Percentiles rank a stretch among this genome's conserved stretches.
These are phyloP conservation scores for Trissolcus basalis DNA, from an alignment of 1,140 invertebrate species.

Conservation along the genomic window DNA sequence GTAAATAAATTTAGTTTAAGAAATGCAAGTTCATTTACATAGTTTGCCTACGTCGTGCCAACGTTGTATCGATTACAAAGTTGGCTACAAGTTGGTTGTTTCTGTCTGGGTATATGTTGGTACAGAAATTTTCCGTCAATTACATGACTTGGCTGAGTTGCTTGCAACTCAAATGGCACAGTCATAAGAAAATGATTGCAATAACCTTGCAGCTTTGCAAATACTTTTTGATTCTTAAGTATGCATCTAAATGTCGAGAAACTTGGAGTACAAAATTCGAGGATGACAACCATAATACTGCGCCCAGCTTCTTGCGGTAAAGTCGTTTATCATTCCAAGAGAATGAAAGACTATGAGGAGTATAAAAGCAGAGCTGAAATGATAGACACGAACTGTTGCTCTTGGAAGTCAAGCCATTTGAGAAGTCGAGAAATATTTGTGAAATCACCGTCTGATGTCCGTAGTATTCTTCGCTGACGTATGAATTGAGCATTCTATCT, in stretches of 20 bases:
- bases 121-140: too few relatives aligned
- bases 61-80: too few relatives aligned
- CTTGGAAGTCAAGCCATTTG: slow-evolving; percentile 52
- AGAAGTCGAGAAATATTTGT: slow-evolving; percentile 55
- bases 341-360: slow-evolving; percentile 57
- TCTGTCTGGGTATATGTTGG: too few relatives aligned
- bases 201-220: background rate
- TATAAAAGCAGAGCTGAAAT: slow-evolving; percentile 57
- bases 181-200: too few relatives aligned
- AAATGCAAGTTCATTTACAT: too few relatives aligned
- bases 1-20: too few relatives aligned
- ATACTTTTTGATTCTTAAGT: slow-evolving; percentile 20
- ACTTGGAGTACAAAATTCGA: slow-evolving; percentile 47
- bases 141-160: too few relatives aligned
- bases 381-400: slow-evolving; percentile 66
- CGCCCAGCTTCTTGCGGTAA: slow-evolving; percentile 59
- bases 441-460: slow-evolving; percentile 53
- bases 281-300: slow-evolving; percentile 64
- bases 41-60: too few relatives aligned
- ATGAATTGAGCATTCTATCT: slow-evolving; percentile 47
- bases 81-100: too few relatives aligned
- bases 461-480: slow-evolving; percentile 50
- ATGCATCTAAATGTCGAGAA: slow-evolving; percentile 30
- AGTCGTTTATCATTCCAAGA: slow-evolving; percentile 65
- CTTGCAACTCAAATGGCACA: too few relatives aligned